Evolutionary conservation across 2,797 vertebrate genomes (phyloP).

Genomic region (Stomatorhinus walkeri): DNA sequence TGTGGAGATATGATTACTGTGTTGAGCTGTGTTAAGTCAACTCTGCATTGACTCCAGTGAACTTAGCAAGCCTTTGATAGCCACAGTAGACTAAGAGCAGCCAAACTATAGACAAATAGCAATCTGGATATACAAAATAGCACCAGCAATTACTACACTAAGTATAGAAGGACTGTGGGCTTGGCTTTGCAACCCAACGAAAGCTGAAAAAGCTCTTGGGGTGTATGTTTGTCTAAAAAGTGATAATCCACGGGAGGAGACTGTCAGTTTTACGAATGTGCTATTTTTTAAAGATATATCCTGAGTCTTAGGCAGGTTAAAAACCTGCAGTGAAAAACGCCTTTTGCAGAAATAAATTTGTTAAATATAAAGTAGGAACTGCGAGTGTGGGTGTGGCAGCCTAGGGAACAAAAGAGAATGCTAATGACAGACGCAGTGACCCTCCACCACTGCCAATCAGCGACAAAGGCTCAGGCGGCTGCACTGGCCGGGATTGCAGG

Average conservation of each 20-base stretch:
- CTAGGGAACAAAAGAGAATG: neutral
- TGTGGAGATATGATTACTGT: neutral
- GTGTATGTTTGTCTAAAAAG: neutral
- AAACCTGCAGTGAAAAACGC: neutral
- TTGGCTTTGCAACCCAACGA: neutral
- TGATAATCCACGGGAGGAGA: neutral
- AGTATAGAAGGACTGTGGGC: conserved; percentile 13
- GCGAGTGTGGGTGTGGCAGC: neutral
- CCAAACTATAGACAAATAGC: conserved; percentile 14
- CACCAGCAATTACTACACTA: conserved; percentile 17
- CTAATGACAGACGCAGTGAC: neutral
- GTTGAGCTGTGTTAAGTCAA: neutral
- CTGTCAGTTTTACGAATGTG: neutral
- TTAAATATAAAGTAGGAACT: neutral
- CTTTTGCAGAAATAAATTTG: neutral
- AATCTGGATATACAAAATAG: neutral
- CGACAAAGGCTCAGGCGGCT: neutral
- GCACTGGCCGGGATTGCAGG: neutral
- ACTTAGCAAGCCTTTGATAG: neutral
- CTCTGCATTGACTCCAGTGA: neutral
- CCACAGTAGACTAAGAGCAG: conserved; percentile 1
- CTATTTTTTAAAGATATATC: neutral
- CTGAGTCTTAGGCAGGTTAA: neutral
- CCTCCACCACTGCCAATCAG: neutral
- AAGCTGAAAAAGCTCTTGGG: neutral